phyloP scores from a whole-genome alignment of 2,888 invertebrate genomes.

The Melanotus villosus region DNA sequence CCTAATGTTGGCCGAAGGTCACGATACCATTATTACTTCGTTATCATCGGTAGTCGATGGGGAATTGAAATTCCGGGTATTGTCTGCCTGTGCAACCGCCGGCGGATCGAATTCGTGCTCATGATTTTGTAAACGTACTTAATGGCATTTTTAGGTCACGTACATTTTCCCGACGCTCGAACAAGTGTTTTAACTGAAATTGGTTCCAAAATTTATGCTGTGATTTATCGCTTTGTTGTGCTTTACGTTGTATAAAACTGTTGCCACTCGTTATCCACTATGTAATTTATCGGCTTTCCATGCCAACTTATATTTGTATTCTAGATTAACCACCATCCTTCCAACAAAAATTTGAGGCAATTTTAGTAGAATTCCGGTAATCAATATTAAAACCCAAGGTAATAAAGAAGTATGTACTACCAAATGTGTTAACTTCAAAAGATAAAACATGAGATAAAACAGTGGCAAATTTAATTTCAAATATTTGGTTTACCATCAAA shows the following conservation, averaged over 20 bases:
- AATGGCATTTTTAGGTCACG: constrained; percentile 59
- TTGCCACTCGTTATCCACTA: constrained; percentile 4
- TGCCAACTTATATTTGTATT: not conserved
- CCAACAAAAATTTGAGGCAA: not conserved
- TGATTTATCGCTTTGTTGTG: constrained; percentile 42
- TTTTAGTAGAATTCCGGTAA: too few relatives aligned
- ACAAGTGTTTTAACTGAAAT: constrained; percentile 44
- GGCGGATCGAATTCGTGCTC: constrained; percentile 56
- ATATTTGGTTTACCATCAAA: too few relatives aligned
- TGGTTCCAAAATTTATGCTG: constrained; percentile 32
- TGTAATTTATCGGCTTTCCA: constrained; percentile 7
- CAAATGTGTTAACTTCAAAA: too few relatives aligned
- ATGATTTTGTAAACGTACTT: constrained; percentile 56
- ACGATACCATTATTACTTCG: constrained; percentile 51
- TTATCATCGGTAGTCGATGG: constrained; percentile 49
- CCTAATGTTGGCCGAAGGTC: constrained; percentile 44
- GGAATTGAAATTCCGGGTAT: constrained; percentile 46
- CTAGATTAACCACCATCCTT: too few relatives aligned
- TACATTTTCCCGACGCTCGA: constrained; percentile 46
- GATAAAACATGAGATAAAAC: too few relatives aligned
- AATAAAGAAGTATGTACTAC: too few relatives aligned
- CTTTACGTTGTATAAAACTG: constrained; percentile 14
- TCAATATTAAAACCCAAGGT: too few relatives aligned
- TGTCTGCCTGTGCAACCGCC: constrained; percentile 45
- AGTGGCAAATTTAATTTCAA: too few relatives aligned